Evolutionary conservation across 2,797 vertebrate species (phyloP), one percentile per base, ranked within the genome.

Genomic region (Alauda arvensis): DNA sequence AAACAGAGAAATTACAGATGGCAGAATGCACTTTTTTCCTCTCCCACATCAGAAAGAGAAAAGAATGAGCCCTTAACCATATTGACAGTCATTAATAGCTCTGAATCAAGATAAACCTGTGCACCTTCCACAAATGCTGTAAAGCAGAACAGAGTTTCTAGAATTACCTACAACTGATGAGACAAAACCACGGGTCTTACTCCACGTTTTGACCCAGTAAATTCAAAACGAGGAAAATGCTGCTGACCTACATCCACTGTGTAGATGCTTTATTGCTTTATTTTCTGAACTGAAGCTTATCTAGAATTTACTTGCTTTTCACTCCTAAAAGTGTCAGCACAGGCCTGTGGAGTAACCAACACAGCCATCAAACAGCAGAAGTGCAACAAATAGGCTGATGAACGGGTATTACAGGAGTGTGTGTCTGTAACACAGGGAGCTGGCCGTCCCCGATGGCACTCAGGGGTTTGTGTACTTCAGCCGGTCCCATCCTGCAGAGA

Each of bases 401-500:
- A 57, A 71, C 10, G 1, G 0, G 26, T 6, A 6, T 19, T 40
- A 12, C 0, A 5, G 2, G 16, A 75, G n/a, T 67, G 65, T 69
- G 76, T 76, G 67, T 46, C 51, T 37, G 9, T 21, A 37, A 67
- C 0, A 13, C 29, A 72, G 18, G 16, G 15, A 78, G 28, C 39
- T 14, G 17, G 9, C 40, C 40, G 19, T 60, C 69, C 66, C 67
- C 45, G 42, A 28, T 43, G 56, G 42, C 82, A 56, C 40, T 72
- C 18, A 3, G 5, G 53, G 39, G 34, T 60, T 57, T 65, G 59
- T 57, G 31, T 37, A 53, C 17, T 77, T 72, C 17, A 66, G 23
- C 42, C 4, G 13, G 18, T 31, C 24, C 31, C 39, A 23, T 17
- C 46, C 9, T 40, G 67, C 70, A 40, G 37, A 92, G 85, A 63